These are phyloP conservation scores for Neelides folsomi DNA, from an alignment of 2,888 invertebrate genomes.

Conservation along the genomic window DNA sequence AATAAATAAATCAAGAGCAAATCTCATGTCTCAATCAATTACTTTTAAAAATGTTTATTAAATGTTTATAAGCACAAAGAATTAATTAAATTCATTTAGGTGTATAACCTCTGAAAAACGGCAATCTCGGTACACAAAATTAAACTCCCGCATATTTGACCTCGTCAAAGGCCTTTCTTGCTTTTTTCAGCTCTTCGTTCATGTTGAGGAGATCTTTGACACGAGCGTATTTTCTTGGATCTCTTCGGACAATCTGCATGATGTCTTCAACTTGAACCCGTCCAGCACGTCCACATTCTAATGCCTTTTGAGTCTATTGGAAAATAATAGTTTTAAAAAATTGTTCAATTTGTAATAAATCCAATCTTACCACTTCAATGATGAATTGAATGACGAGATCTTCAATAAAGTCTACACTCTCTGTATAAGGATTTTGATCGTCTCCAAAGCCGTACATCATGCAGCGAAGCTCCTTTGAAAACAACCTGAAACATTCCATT, in stretches of 20 bases:
- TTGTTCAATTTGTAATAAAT: neutral
- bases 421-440: conserved; percentile 97
- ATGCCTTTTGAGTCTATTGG: conserved; percentile 66
- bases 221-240: conserved; percentile 88
- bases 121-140: too few relatives aligned
- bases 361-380: conserved; percentile 63
- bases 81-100: too few relatives aligned
- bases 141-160: conserved; percentile 32
- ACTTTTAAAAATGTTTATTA: too few relatives aligned
- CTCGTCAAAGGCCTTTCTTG: conserved; percentile 98
- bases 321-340: conserved; percentile 31
- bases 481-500: conserved; percentile 44
- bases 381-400: conserved; percentile 96
- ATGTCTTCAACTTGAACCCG: conserved; percentile 97
- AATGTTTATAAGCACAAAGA: too few relatives aligned
- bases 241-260: conserved; percentile 87
- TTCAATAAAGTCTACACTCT: conserved; percentile 93
- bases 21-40: too few relatives aligned
- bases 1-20: too few relatives aligned
- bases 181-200: conserved; percentile 98
- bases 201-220: conserved; percentile 92
- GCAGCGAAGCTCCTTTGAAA: conserved; percentile 81
- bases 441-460: conserved; percentile 99
- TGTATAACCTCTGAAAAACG: too few relatives aligned
- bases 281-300: conserved; percentile 94